Percentiles rank a stretch among this genome's conserved stretches.
phyloP scores from a whole-genome alignment of 2,888 invertebrate species.

The Mesorhabditis spiculigera region DNA sequence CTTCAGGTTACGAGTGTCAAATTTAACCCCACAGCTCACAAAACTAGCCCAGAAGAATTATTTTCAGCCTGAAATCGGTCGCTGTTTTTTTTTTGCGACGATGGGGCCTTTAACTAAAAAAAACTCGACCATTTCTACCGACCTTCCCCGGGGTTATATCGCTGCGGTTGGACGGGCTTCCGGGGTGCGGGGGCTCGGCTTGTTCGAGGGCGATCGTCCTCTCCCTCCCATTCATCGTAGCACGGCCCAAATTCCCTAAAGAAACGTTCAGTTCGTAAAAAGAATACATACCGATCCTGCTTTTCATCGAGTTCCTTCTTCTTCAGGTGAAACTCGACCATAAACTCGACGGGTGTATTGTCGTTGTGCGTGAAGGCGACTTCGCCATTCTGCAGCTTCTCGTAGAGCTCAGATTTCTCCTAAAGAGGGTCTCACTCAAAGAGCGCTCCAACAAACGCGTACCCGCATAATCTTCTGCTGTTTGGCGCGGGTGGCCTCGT shows the following conservation, averaged over 20 bases:
- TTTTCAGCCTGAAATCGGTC: background rate
- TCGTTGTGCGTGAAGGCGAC: conserved; percentile 28
- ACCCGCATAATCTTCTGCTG: conserved; percentile 14
- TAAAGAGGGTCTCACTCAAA: conserved; percentile 7
- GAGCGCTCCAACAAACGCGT: background rate
- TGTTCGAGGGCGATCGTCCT: background rate
- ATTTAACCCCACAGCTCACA: no score
- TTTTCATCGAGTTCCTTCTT: conserved; percentile 29
- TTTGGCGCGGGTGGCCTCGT: conserved; percentile 22
- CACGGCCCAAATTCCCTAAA: background rate
- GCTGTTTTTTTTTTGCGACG: no score
- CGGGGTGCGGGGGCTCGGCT: background rate
- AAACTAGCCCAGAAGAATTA: background rate
- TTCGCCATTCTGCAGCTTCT: conserved; percentile 35
- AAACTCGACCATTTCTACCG: no score
- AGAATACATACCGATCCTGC: conserved; percentile 12
- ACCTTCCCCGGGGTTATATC: conserved; percentile 2
- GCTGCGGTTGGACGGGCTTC: background rate
- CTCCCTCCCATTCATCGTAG: background rate
- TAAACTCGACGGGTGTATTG: conserved; percentile 39
- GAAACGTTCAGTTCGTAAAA: background rate
- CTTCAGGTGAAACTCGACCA: conserved; percentile 45
- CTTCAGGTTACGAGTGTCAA: no score
- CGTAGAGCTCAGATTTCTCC: conserved; percentile 44
- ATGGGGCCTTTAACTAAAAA: no score